Evolutionary conservation across 2,113 vertebrate genomes (phyloP), one percentile per base, ranked within the genome.

Genomic region (Rhipidura dahli): DNA sequence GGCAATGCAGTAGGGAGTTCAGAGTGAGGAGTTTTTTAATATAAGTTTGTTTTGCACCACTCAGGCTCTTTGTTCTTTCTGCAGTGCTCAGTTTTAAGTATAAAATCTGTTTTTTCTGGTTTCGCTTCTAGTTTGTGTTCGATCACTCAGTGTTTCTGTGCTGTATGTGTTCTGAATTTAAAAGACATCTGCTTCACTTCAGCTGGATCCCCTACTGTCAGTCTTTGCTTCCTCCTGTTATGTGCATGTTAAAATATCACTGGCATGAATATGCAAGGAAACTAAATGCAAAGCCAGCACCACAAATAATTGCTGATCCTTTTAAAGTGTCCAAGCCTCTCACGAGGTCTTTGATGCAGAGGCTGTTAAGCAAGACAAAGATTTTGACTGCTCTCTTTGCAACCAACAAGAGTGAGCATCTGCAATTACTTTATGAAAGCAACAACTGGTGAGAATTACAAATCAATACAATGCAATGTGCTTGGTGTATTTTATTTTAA

Each of bases 111-210:
- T 75, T 88, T 86, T 71, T 57, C 88, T 75, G 60, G 40, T 90
- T 95, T 93, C 33, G 17, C 45, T 88, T 81, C 78, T 77, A 75
- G 92, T 91, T 93, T 77, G 88, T 63, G 88, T 94, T 93, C n/a
- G 72, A 95, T 94, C 83, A 37, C 51, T 92, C 88, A 35, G 59
- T 93, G 87, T 93, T 96, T 73, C 92, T 92, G 71, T 86, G 82
- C 51, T 81, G 61, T 83, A 76, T 96, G 96, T 94, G 94, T 54
- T 93, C 79, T 90, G 93, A 95, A 96, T 96, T 96, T 95, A 86
- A 95, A 96, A 94, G 85, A 94, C 94, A 94, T 93, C 92, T 95
- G 93, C 75, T 95, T 90, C 87, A 26, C 90, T 96, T 97, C 94
- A 93, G 82, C 93, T 96, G 79, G 70, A 83, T 90, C 94, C 86